Percentiles rank a stretch among this genome's conserved stretches.
Conservation (phyloP, 2,113 vertebrate species). For the Myiozetetes cayanensis region DNA sequence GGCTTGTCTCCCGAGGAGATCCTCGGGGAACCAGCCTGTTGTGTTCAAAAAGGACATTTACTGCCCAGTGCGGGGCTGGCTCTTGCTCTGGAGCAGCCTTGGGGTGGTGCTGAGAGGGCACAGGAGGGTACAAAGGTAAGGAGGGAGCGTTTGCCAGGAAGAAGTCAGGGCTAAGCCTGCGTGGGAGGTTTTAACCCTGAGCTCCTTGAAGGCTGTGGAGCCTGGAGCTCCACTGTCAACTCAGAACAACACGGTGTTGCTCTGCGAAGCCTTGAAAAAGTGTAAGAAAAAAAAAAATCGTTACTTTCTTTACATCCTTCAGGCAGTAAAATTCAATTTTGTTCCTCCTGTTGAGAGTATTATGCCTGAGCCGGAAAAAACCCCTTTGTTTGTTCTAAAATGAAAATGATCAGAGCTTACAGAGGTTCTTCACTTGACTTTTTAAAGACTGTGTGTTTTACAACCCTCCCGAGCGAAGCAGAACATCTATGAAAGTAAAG, state of each 20-base stretch:
- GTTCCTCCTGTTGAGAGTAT: not conserved
- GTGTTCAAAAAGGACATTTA: not conserved
- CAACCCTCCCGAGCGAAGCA: not conserved
- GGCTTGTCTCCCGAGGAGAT: not conserved
- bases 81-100: not conserved
- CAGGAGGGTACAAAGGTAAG: not conserved
- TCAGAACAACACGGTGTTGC: accelerated
- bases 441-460: not conserved
- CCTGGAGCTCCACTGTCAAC: not conserved
- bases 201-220: not conserved
- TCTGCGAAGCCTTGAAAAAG: not conserved
- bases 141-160: not conserved
- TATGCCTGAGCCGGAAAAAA: not conserved
- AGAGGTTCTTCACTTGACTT: not conserved
- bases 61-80: not conserved
- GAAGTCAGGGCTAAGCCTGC: not conserved
- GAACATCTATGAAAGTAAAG: not conserved
- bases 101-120: not conserved
- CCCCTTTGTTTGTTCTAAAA: not conserved
- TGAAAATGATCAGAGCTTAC: not conserved
- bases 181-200: not conserved
- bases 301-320: not conserved
- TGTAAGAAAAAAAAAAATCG: not conserved
- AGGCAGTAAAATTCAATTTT: not conserved
- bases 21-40: not conserved